Evolutionary conservation across 2,888 invertebrate genomes (phyloP).

Genomic region (Itoplectis maculator): DNA sequence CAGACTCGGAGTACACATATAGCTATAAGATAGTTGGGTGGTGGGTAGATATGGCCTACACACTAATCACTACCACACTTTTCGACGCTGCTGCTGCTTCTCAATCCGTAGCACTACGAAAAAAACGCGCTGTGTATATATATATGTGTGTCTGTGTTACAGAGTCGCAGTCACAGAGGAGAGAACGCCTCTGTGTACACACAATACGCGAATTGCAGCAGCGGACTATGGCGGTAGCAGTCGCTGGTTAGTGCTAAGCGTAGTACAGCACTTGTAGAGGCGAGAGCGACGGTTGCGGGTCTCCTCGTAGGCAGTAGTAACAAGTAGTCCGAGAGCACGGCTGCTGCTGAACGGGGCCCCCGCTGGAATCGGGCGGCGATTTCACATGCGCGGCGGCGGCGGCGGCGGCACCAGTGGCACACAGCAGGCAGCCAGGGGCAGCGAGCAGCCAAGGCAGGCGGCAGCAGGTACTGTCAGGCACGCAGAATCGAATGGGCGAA

Average conservation of each 20-base stretch:
- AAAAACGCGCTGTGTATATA: background rate
- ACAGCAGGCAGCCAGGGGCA: too few relatives aligned
- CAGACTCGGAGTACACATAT: too few relatives aligned
- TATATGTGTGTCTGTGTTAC: too few relatives aligned
- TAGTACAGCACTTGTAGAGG: too few relatives aligned
- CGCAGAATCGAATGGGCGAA: constrained; percentile 47
- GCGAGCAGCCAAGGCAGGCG: constrained; percentile 6
- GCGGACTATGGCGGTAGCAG: too few relatives aligned
- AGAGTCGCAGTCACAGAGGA: background rate
- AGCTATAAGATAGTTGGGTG: too few relatives aligned
- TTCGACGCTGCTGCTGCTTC: background rate
- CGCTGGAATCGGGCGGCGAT: constrained; percentile 32
- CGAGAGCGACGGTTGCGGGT: too few relatives aligned
- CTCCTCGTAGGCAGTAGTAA: background rate
- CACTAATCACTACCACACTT: background rate
- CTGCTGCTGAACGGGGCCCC: too few relatives aligned
- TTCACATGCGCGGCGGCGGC: constrained; percentile 62
- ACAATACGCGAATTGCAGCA: background rate
- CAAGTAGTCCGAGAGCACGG: constrained; percentile 11
- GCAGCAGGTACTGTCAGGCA: constrained; percentile 28
- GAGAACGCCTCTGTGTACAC: background rate
- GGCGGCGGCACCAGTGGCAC: constrained; percentile 42
- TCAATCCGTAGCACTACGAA: too few relatives aligned
- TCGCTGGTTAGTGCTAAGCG: too few relatives aligned
- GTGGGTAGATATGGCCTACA: too few relatives aligned